Conservation (phyloP, 2,888 invertebrate genomes). For the Philhelius pedissequus region DNA sequence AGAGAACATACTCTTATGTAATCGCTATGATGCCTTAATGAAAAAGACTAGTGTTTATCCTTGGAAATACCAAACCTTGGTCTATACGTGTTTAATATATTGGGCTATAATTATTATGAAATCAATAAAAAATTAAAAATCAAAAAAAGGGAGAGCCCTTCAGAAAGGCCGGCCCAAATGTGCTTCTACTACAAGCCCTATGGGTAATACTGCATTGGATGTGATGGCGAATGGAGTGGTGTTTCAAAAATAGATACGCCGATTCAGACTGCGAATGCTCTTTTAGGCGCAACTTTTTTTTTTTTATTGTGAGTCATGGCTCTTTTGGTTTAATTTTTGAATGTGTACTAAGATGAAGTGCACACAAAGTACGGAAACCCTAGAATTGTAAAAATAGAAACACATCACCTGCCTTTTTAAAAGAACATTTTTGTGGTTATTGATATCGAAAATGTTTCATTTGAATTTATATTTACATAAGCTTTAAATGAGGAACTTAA, state of each 20-base stretch:
- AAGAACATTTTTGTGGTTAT: background rate
- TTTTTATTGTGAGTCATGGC: background rate
- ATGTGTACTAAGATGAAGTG: background rate
- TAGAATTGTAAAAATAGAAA: slow-evolving; percentile 5
- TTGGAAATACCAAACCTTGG: no score
- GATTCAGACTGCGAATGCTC: slow-evolving; percentile 12
- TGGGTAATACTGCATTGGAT: background rate
- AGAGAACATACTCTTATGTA: no score
- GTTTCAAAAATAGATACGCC: slow-evolving; percentile 21
- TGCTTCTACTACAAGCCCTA: no score
- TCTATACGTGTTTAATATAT: no score
- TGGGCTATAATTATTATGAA: no score
- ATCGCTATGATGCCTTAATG: no score
- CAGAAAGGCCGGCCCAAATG: background rate
- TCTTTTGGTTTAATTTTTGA: background rate
- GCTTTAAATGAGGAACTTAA: no score
- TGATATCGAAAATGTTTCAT: background rate
- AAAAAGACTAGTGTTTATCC: no score
- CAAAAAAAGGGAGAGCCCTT: background rate
- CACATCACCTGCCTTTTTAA: slow-evolving; percentile 1
- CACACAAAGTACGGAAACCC: background rate
- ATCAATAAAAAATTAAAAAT: background rate
- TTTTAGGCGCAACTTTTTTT: background rate
- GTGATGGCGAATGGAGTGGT: background rate
- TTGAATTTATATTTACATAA: background rate